Evolutionary conservation across 2,113 vertebrate species (phyloP).

Genomic region (Centrocercus urophasianus): DNA sequence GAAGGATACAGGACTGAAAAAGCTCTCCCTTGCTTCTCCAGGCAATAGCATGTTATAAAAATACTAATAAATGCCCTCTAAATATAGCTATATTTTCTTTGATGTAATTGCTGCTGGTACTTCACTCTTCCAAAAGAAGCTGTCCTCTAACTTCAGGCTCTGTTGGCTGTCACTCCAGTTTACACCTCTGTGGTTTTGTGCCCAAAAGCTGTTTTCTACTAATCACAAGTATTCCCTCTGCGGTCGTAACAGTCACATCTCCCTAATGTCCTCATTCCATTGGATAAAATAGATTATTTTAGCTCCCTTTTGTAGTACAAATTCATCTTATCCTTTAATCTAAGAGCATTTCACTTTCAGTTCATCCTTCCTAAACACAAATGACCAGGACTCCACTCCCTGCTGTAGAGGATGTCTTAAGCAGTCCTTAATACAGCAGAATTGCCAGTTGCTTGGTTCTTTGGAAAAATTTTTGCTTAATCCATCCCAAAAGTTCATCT

Average conservation of each 20-base stretch:
- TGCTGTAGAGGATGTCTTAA: neutral
- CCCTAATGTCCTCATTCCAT: neutral
- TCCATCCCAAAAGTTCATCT: neutral
- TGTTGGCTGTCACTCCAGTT: neutral
- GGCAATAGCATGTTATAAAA: neutral
- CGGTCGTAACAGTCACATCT: neutral
- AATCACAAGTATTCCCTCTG: neutral
- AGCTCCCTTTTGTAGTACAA: neutral
- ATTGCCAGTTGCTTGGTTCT: neutral
- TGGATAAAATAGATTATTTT: neutral
- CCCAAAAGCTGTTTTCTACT: neutral
- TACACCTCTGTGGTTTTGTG: neutral
- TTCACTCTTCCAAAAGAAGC: neutral
- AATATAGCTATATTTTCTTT: neutral
- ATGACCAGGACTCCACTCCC: neutral
- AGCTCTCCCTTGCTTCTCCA: neutral
- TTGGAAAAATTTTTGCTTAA: neutral
- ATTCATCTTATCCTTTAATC: neutral
- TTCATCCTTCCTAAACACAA: neutral
- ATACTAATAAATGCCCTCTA: neutral
- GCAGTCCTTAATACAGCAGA: neutral
- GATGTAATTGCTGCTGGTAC: neutral
- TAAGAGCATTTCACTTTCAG: neutral
- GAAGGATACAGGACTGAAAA: accelerated
- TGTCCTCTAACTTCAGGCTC: neutral